Evolutionary conservation across 64 coral and sea anemone genomes (phyloP).

Genomic region (Pachyseris speciosa): DNA sequence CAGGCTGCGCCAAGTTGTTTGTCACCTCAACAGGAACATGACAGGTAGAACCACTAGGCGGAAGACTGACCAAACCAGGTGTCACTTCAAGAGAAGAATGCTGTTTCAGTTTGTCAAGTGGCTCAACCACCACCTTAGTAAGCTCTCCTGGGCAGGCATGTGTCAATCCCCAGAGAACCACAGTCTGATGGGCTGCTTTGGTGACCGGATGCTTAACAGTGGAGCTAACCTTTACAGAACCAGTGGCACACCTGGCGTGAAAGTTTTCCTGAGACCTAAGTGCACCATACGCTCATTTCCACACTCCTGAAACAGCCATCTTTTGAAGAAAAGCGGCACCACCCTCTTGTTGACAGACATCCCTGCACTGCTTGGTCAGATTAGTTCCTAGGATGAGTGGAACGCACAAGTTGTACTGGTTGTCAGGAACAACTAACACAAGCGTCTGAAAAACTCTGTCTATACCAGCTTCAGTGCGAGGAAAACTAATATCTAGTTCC

Average conservation of each 20-base stretch:
- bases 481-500: constrained; percentile 1
- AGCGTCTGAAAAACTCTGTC: background rate
- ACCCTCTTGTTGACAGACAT: background rate
- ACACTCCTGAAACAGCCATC: background rate
- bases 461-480: constrained; percentile 11
- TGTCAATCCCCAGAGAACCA: constrained; percentile 1
- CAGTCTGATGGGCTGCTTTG: background rate
- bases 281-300: constrained; percentile 49
- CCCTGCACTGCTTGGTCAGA: background rate
- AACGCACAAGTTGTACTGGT: constrained; percentile 34
- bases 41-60: no score
- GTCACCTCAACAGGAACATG: constrained; percentile 23
- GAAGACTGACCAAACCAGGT: background rate
- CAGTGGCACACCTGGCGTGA: no score
- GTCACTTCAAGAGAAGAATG: background rate
- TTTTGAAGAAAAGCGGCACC: constrained; percentile 13
- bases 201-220: background rate
- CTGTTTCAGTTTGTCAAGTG: background rate
- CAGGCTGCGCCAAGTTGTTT: background rate
- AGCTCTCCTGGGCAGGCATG: background rate
- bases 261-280: no score
- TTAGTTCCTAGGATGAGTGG: constrained; percentile 38
- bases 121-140: no score
- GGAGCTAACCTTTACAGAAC: background rate
- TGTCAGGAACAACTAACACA: no score